Conservation (phyloP, 2,888 invertebrate genomes). For the Eucriotettix oculatus region DNA sequence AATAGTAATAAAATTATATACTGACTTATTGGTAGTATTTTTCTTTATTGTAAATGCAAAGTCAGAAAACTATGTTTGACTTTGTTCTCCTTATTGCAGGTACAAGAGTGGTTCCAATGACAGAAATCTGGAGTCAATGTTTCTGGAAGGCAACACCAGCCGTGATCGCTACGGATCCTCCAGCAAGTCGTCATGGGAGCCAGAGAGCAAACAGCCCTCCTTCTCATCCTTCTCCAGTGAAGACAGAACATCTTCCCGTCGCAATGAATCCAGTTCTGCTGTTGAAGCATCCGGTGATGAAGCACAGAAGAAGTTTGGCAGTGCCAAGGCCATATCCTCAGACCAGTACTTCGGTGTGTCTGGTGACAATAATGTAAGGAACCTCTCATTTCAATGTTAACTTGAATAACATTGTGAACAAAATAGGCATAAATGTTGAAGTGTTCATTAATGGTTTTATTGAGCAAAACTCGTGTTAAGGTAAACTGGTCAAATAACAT, state of each 20-base stretch:
- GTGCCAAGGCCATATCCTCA: slow-evolving; percentile 94
- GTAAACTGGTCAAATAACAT: no score
- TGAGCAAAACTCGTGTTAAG: no score
- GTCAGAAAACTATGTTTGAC: neutral
- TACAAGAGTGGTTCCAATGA: slow-evolving; percentile 9
- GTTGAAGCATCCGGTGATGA: slow-evolving; percentile 35
- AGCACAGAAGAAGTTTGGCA: slow-evolving; percentile 90
- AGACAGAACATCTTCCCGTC: slow-evolving; percentile 3
- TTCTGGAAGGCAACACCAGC: slow-evolving; percentile 9
- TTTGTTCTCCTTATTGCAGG: neutral
- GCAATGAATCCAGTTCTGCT: slow-evolving; percentile 8
- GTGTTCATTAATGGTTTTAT: no score
- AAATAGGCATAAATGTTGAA: no score
- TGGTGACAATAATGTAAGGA: slow-evolving; percentile 18
- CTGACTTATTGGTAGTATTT: neutral
- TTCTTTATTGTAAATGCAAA: neutral
- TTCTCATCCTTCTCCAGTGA: neutral
- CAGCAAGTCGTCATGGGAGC: slow-evolving; percentile 7
- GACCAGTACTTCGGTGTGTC: slow-evolving; percentile 86
- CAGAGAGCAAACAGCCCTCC: slow-evolving; percentile 7
- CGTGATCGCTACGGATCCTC: slow-evolving; percentile 6
- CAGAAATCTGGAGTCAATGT: slow-evolving; percentile 11
- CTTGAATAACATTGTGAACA: no score
- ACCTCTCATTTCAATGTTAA: no score
- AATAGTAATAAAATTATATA: neutral